These are phyloP conservation scores for Aphodius granarius DNA, from an alignment of 2,888 invertebrate species.

Conservation along the genomic window DNA sequence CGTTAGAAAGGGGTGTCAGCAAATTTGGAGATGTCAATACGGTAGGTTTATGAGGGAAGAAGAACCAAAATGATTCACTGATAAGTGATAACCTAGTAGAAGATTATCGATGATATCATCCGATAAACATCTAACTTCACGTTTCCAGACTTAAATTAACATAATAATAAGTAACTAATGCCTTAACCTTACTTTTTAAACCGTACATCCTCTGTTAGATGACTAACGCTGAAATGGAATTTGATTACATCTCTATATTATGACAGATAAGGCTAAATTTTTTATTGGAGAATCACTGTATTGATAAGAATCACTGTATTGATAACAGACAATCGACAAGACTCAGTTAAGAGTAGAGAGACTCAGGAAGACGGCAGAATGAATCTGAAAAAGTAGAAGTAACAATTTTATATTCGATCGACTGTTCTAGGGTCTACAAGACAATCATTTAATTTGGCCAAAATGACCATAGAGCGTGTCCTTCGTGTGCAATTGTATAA, in stretches of 20 bases:
- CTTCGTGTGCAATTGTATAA: background rate
- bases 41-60: slow-evolving; percentile 46
- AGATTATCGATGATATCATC: background rate
- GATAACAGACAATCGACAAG: too few species aligned
- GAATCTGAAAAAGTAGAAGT: too few species aligned
- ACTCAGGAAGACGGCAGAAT: too few species aligned
- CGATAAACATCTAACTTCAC: background rate
- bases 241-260: too few species aligned
- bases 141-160: background rate
- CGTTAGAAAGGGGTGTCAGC: slow-evolving; percentile 68
- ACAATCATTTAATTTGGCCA: background rate
- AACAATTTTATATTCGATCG: background rate
- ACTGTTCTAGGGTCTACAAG: background rate
- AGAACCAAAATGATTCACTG: background rate
- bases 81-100: background rate
- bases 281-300: too few species aligned
- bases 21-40: slow-evolving; percentile 53
- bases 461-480: background rate
- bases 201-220: too few species aligned
- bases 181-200: background rate
- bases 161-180: background rate
- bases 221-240: background rate
- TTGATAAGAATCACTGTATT: too few species aligned
- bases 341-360: too few species aligned
- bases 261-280: too few species aligned